phyloP scores from a whole-genome alignment of 2,113 vertebrate genomes.

The Lophius piscatorius region DNA sequence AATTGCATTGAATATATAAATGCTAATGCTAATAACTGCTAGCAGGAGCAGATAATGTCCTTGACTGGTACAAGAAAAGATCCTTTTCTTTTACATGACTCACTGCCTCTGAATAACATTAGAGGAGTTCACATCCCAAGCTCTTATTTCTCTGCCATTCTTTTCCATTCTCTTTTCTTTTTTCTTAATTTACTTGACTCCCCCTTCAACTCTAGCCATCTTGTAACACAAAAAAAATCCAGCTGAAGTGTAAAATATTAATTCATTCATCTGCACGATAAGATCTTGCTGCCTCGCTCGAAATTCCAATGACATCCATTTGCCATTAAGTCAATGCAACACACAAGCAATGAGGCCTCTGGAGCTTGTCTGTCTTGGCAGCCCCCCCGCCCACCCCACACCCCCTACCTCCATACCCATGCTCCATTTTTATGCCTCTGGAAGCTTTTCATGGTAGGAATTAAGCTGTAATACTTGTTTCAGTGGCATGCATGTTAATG shows the following conservation, averaged over 20 bases:
- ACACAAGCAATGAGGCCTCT: constrained; percentile 69
- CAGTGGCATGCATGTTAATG: constrained; percentile 74
- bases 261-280: constrained; percentile 83
- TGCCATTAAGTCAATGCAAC: constrained; percentile 77
- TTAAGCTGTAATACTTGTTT: constrained; percentile 82
- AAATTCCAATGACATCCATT: constrained; percentile 81
- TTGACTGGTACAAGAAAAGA: constrained; percentile 82
- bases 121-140: constrained; percentile 74
- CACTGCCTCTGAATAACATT: constrained; percentile 82
- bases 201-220: constrained; percentile 65
- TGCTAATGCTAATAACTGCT: constrained; percentile 83
- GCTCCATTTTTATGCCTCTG: constrained; percentile 67
- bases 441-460: constrained; percentile 81
- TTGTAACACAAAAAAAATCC: constrained; percentile 62
- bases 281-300: constrained; percentile 78
- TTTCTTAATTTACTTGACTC: constrained; percentile 78
- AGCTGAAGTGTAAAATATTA: constrained; percentile 82
- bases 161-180: constrained; percentile 64
- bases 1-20: constrained; percentile 85
- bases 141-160: constrained; percentile 70
- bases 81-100: constrained; percentile 80
- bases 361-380: constrained; percentile 67
- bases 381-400: constrained; percentile 18
- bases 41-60: constrained; percentile 81
- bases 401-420: constrained; percentile 34